Conservation (phyloP, 2,888 invertebrate genomes). For the Orgyia antiqua region DNA sequence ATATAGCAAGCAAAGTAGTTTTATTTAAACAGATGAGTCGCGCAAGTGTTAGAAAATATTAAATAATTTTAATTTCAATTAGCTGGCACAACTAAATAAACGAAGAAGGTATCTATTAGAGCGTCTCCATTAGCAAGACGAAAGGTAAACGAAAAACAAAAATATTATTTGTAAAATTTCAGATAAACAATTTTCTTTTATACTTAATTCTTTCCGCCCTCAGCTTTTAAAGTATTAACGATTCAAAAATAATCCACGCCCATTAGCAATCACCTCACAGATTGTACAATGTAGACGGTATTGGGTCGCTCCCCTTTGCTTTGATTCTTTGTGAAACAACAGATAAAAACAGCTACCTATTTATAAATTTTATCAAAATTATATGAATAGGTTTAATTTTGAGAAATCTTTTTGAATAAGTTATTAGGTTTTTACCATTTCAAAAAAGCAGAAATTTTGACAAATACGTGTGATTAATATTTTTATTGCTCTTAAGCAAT, state of each 20-base stretch:
- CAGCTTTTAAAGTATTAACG: constrained; percentile 2
- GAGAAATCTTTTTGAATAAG: background rate
- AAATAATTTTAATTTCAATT: no score
- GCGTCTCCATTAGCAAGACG: no score
- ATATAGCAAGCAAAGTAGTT: no score
- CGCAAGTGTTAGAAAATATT: no score
- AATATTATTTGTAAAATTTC: no score
- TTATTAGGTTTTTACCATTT: background rate
- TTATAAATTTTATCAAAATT: constrained; percentile 1
- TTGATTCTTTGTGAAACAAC: constrained; percentile 1
- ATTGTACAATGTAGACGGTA: background rate
- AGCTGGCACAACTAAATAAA: no score
- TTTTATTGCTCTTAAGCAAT: no score
- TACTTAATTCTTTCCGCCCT: background rate
- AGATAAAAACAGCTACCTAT: background rate
- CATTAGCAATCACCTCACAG: constrained; percentile 4
- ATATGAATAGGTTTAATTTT: background rate
- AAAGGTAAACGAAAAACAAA: no score
- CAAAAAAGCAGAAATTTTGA: no score
- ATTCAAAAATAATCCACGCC: constrained; percentile 4
- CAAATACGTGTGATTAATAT: no score
- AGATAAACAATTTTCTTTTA: background rate
- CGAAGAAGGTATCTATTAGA: no score
- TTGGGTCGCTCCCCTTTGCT: background rate
- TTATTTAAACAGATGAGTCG: no score